Evolutionary conservation across 2,113 vertebrate species (phyloP), one percentile per base, ranked within the genome.

Genomic region (Perccottus glenii): DNA sequence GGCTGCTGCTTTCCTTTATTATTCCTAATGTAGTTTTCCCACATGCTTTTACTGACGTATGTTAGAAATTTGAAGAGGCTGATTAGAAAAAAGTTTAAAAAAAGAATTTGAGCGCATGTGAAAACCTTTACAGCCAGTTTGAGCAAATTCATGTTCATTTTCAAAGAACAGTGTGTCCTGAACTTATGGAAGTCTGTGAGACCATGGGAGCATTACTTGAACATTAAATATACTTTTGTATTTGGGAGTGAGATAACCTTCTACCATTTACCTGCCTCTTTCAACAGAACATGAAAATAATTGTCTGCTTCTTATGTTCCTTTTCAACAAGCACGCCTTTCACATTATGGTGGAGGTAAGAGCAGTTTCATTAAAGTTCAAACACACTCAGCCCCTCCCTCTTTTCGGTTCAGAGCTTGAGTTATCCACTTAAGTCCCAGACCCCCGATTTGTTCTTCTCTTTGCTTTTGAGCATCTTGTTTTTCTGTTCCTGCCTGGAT

Each of bases 261-360:
- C 67, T 49, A 3, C 53, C 65, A 74, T 76, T 77, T 76, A 71
- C 71, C 77, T 85, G 81, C 76, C 59, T 91, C 88, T 88, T 81
- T 90, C 86, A 75, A 77, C 67, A 75, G 84, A 85, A 91, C 92
- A 90, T 47, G 64, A 70, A 91, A 94, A 84, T 98, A 97, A 97
- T 94, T 92, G 87, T 94, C 84, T 90, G 86, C 88, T 85, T 92
- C 85, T 78, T 86, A 82, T 88, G 85, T 83, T 89, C 85, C 84
- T 90, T 85, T 83, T 88, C 87, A 92, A 88, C 94, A 95, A 99
- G 97, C 97, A 96, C 85, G 95, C 97, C 94, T 99, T 99, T 98
- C 97, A 98, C 94, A 98, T 99, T 94, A 98, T 98, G 97, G 96
- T 98, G 93, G 97, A 99, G 97, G 96, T 98, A 99, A 98, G 97